Conservation (phyloP, 2,797 vertebrate genomes). For the Carapus acus region DNA sequence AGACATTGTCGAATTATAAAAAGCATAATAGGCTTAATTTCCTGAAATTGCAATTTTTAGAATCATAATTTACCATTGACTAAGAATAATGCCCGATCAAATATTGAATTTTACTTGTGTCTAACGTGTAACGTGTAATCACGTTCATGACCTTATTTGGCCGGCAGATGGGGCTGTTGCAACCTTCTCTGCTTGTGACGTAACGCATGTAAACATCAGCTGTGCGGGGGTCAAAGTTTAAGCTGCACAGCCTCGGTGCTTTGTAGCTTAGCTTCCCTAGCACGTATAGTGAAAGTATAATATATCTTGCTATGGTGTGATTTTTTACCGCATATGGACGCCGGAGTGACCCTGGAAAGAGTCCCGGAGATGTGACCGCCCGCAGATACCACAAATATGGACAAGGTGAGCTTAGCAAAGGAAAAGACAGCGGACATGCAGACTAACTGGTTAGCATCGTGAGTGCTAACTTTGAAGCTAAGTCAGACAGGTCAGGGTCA, state of each 20-base stretch:
- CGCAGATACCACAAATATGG: constrained; percentile 40
- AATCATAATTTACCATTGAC: too few species aligned
- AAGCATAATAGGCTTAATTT: too few species aligned
- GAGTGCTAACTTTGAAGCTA: neutral
- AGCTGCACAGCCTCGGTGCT: neutral
- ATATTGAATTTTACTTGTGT: too few species aligned
- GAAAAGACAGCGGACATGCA: neutral
- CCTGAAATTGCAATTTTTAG: too few species aligned
- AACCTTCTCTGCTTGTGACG: neutral
- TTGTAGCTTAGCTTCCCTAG: constrained; percentile 19
- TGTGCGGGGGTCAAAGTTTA: neutral
- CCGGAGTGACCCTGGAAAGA: neutral
- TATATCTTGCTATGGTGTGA: neutral
- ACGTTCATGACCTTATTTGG: neutral
- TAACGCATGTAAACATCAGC: constrained; percentile 34
- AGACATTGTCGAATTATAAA: too few species aligned
- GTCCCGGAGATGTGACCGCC: constrained; percentile 27
- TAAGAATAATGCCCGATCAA: neutral
- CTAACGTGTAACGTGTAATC: neutral
- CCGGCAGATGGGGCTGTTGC: constrained; percentile 36
- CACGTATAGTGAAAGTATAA: neutral
- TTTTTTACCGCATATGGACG: constrained; percentile 5
- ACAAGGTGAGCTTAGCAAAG: constrained; percentile 43
- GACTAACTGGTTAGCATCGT: constrained; percentile 10
- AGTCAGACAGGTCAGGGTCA: too few species aligned